These are phyloP conservation scores for Halichoeres trimaculatus DNA, from an alignment of 2,113 vertebrate species.

Conservation along the genomic window DNA sequence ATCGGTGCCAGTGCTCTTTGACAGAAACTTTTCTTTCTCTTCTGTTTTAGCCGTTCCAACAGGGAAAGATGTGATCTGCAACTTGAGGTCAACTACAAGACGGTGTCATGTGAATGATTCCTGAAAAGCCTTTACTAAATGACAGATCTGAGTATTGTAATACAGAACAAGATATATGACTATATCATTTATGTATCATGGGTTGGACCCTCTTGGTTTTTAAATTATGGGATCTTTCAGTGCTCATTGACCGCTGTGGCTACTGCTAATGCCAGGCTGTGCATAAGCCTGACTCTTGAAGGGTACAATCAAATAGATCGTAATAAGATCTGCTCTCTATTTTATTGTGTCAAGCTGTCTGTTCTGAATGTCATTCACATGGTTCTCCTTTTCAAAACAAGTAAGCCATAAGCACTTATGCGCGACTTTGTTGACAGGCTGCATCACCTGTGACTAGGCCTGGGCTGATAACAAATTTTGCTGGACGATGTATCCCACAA, in stretches of 20 bases:
- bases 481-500: too few relatives aligned
- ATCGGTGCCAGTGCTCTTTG: neutral
- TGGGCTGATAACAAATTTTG: too few relatives aligned
- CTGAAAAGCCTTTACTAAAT: conserved; percentile 67
- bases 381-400: conserved; percentile 13
- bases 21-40: too few relatives aligned
- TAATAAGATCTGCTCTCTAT: conserved; percentile 11
- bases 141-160: conserved; percentile 60
- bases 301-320: conserved; percentile 51
- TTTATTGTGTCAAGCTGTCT: conserved; percentile 34
- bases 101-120: conserved; percentile 47
- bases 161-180: conserved; percentile 56
- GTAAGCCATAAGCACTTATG: neutral
- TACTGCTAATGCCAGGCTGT: conserved; percentile 75
- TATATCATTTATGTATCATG: conserved; percentile 64
- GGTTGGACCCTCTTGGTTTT: conserved; percentile 62
- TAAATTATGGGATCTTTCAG: conserved; percentile 72
- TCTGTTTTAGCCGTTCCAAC: conserved; percentile 28
- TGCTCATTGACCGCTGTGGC: conserved; percentile 57
- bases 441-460: too few relatives aligned
- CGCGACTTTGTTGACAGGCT: too few relatives aligned
- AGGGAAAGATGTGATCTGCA: conserved; percentile 38
- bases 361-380: conserved; percentile 16
- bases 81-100: conserved; percentile 59
- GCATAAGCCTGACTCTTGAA: conserved; percentile 54